Conservation (phyloP, 2,113 vertebrate genomes). For the Gambusia holbrooki region DNA sequence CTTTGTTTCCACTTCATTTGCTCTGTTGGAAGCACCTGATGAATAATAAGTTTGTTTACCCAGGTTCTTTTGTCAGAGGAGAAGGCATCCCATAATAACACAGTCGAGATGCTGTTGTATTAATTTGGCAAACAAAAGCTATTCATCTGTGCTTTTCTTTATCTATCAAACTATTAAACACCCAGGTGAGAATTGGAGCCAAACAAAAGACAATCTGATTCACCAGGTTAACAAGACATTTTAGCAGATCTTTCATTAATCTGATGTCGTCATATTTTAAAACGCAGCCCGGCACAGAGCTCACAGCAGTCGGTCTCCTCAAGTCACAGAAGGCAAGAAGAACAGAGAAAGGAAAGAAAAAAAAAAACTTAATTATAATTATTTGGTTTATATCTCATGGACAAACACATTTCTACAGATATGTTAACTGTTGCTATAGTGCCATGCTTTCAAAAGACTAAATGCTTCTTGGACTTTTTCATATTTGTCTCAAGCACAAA, state of each 20-base stretch:
- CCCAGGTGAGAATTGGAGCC: slow-evolving; percentile 54
- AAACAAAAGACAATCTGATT: slow-evolving; percentile 57
- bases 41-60: slow-evolving; percentile 81
- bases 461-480: background rate
- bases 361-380: background rate
- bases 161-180: slow-evolving; percentile 61
- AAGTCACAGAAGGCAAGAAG: slow-evolving; percentile 1
- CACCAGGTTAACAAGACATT: slow-evolving; percentile 43
- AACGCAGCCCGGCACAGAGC: slow-evolving; percentile 10
- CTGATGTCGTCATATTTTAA: slow-evolving; percentile 59
- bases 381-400: background rate
- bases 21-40: slow-evolving; percentile 63
- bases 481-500: background rate
- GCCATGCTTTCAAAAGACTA: background rate
- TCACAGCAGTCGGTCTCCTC: slow-evolving; percentile 15
- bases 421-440: background rate
- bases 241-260: slow-evolving; percentile 53
- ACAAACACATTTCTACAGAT: background rate
- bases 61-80: slow-evolving; percentile 57
- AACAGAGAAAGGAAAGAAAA: slow-evolving; percentile 4
- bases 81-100: slow-evolving; percentile 66
- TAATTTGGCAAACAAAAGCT: slow-evolving; percentile 76
- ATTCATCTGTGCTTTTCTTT: slow-evolving; percentile 70
- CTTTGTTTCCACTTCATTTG: slow-evolving; percentile 67
- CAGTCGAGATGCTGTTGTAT: slow-evolving; percentile 70